Percentiles rank a stretch among this genome's conserved stretches.
These are phyloP conservation scores for Nothoprocta pentlandii DNA, from an alignment of 2,113 vertebrate genomes.

Conservation along the genomic window DNA sequence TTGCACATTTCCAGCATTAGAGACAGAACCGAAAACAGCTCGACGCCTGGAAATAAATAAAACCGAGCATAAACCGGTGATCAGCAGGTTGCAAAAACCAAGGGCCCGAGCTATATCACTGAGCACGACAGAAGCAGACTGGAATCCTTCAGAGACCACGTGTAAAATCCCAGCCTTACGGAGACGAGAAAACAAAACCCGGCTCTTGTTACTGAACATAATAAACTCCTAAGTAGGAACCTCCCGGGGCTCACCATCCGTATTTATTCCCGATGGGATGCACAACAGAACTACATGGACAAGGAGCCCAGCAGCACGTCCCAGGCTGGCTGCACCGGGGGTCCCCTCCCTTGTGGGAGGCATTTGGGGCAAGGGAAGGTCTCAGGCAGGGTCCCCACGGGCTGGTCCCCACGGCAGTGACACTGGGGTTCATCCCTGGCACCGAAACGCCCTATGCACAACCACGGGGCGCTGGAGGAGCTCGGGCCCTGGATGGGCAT, in stretches of 20 bases:
- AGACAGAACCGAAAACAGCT: not conserved
- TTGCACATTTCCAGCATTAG: not conserved
- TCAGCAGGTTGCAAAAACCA: not conserved
- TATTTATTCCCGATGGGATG: accelerated
- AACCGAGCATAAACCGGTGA: not conserved
- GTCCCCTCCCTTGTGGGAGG: accelerated
- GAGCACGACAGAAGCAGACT: not conserved
- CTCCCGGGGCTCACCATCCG: not conserved
- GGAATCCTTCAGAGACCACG: not conserved
- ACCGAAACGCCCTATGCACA: not conserved
- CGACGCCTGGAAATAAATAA: not conserved
- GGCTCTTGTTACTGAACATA: not conserved
- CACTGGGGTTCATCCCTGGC: not conserved
- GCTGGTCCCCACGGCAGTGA: not conserved
- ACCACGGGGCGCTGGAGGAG: not conserved
- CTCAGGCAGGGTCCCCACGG: not conserved
- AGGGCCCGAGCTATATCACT: not conserved
- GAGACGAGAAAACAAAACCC: not conserved
- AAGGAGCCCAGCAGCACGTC: not conserved
- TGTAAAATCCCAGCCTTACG: not conserved
- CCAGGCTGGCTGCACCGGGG: not conserved
- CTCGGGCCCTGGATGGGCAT: accelerated
- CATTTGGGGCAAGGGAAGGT: not conserved
- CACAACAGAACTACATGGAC: not conserved
- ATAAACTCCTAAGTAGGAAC: not conserved